Percentiles rank a stretch among this genome's conserved stretches.
These are phyloP conservation scores for Zygothrica quintamaculata DNA, from an alignment of 2,888 invertebrate species.

Conservation along the genomic window DNA sequence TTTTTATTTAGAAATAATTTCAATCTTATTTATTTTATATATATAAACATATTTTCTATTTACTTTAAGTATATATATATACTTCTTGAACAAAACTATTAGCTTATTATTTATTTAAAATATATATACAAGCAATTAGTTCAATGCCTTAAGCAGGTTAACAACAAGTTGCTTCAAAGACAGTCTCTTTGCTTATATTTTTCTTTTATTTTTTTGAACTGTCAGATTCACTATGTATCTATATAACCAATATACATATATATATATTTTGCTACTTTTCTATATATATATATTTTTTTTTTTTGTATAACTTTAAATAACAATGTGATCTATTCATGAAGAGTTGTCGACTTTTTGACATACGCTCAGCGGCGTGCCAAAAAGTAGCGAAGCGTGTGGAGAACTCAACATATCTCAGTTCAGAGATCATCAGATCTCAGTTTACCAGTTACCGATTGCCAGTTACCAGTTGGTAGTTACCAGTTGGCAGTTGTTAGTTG, in stretches of 20 bases:
- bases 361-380: conserved; percentile 69
- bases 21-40: too few relatives aligned
- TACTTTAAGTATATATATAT: too few relatives aligned
- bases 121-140: conserved; percentile 22
- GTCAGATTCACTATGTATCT: too few relatives aligned
- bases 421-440: conserved; percentile 47
- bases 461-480: conserved; percentile 22
- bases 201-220: conserved; percentile 3
- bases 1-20: too few relatives aligned
- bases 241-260: too few relatives aligned
- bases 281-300: not conserved
- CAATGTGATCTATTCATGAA: conserved; percentile 68
- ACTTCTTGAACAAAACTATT: too few relatives aligned
- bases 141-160: conserved; percentile 25
- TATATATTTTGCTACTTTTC: conserved; percentile 3
- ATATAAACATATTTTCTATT: too few relatives aligned
- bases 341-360: conserved; percentile 55
- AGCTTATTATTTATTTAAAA: not conserved
- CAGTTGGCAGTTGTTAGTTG: conserved; percentile 30
- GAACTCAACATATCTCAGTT: conserved; percentile 39
- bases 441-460: conserved; percentile 20
- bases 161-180: conserved; percentile 18
- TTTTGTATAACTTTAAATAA: conserved; percentile 18
- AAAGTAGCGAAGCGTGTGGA: conserved; percentile 75
- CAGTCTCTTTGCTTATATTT: conserved; percentile 43